Base-by-base conservation (phyloP, 2,113 vertebrate genomes). In the Oenanthe melanoleuca region DNA sequence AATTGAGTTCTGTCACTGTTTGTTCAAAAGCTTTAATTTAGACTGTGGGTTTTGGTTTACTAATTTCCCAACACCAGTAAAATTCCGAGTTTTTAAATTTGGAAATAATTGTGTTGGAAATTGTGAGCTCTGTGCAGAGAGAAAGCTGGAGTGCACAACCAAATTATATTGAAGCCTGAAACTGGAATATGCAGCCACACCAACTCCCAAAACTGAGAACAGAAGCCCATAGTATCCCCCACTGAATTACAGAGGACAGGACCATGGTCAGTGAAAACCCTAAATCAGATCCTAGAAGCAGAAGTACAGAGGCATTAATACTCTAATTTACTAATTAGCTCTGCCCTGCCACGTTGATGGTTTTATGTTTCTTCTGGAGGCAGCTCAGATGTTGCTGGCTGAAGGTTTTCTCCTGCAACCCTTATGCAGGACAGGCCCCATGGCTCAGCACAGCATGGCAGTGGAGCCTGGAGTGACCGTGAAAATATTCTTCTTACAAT, bases 151-250 rank as follows among this genome's bases (percentile, higher is more conserved):
- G 6, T 42, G 14, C 29, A 40, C 21, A 88, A 17, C 17, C 24
- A 64, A 4, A 20, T 12, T 8, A 3, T 28, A 37, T 2, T 3
- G 6, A 65, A 67, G 23, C 24, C 37, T 59, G 61, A 71, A 67
- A 34, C 29, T 55, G 21, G 34, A 55, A 63, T 34, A 67, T 5
- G 2, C 8, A 53, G 50, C 5, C 16, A 33, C 2, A 7, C 4
- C 2, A 1, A 8, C 16, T 52, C 31, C 2, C 1, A 24, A 37
- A 16, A 70, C 3, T 52, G 17, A 60, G 22, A 67, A 74, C 4
- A 55, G 86, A 75, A 86, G 3, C 6, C 12, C 1, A 0, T 9
- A 19, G 28, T 6, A 52, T 31, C 15, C 22, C 5, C 8, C 4
- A 5, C 7, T 29, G 40, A 59, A 52, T 34, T 81, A 26, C 16